These are phyloP conservation scores for Anagrus nilaparvatae DNA, from an alignment of 1,140 invertebrate genomes.

Conservation along the genomic window DNA sequence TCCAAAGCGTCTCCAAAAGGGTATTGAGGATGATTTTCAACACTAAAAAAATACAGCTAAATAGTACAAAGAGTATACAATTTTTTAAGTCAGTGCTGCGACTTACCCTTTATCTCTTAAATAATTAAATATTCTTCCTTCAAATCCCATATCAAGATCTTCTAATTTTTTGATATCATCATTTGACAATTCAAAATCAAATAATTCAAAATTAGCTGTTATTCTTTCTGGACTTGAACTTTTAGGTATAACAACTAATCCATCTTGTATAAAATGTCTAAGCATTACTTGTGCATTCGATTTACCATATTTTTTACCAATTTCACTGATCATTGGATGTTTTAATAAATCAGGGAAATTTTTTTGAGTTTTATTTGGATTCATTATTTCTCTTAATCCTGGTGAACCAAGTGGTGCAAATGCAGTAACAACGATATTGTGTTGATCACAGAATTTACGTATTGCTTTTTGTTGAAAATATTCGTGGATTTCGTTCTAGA, in stretches of 20 bases:
- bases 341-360: no score
- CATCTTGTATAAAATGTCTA: conserved; percentile 44
- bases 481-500: conserved; percentile 15
- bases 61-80: no score
- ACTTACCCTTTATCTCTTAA: no score
- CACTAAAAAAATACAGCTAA: conserved; percentile 4
- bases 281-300: conserved; percentile 53
- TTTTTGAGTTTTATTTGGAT: conserved; percentile 29
- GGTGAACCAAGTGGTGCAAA: conserved; percentile 55
- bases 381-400: conserved; percentile 44
- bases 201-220: conserved; percentile 45
- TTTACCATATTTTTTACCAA: conserved; percentile 47
- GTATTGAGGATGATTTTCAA: conserved; percentile 13
- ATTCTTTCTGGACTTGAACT: conserved; percentile 45
- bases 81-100: no score
- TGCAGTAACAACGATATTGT: conserved; percentile 47
- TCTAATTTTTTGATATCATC: conserved; percentile 33
- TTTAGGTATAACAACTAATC: conserved; percentile 53
- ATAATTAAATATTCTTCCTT: conserved; percentile 55
- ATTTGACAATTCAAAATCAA: conserved; percentile 33
- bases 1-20: no score
- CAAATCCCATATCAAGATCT: conserved; percentile 43
- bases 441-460: conserved; percentile 45
- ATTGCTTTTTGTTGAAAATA: conserved; percentile 14
- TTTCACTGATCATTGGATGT: conserved; percentile 52